Evolutionary conservation across 1,140 invertebrate genomes (phyloP).

Genomic region (Cydia amplana): DNA sequence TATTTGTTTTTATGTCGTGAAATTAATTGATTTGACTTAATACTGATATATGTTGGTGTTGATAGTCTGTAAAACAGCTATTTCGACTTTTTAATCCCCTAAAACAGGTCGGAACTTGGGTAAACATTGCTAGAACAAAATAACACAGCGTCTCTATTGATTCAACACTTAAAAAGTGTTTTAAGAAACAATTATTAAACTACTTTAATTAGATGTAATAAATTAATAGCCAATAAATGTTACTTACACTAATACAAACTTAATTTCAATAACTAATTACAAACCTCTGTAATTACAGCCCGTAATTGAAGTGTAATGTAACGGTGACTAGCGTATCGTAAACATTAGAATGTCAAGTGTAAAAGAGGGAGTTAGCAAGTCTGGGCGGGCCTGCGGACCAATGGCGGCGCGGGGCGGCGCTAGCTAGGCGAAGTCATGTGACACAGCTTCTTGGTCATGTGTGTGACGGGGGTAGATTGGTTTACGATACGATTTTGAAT

Average conservation of each 20-base stretch:
- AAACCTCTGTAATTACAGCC: neutral
- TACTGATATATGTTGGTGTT: neutral
- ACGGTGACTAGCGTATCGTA: slow-evolving; percentile 43
- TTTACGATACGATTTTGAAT: slow-evolving; percentile 1
- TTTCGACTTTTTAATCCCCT: neutral
- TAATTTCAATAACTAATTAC: neutral
- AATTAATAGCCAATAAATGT: too few species aligned
- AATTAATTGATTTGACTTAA: neutral
- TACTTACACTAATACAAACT: too few species aligned
- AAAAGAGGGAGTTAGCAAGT: slow-evolving; percentile 67
- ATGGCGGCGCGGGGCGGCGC: slow-evolving; percentile 66
- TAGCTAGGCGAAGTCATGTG: slow-evolving; percentile 66
- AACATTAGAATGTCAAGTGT: slow-evolving; percentile 78
- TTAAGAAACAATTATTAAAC: too few species aligned
- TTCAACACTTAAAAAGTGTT: too few species aligned
- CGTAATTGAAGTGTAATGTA: neutral
- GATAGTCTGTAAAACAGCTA: slow-evolving; percentile 40
- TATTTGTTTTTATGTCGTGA: neutral
- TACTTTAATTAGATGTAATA: too few species aligned
- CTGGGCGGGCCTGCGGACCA: slow-evolving; percentile 65
- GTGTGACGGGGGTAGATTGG: neutral
- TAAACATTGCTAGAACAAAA: too few species aligned
- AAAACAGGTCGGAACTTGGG: too few species aligned
- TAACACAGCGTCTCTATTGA: too few species aligned
- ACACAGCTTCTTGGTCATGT: slow-evolving; percentile 28